These are phyloP conservation scores for Noctua janthe DNA, from an alignment of 2,888 invertebrate species.

Conservation along the genomic window DNA sequence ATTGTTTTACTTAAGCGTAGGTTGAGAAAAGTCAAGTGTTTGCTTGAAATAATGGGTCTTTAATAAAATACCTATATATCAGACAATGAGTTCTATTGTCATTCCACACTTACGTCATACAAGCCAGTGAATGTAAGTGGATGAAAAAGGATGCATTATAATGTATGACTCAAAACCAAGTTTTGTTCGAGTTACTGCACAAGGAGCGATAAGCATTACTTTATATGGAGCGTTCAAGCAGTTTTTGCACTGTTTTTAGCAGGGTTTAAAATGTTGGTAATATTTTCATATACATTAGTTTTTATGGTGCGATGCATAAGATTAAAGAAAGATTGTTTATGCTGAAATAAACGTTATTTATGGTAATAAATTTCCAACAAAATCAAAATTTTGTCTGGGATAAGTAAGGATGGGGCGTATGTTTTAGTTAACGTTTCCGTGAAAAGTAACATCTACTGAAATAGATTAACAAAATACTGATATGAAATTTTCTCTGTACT, in stretches of 20 bases:
- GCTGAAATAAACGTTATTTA: slow-evolving; percentile 12
- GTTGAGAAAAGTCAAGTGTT: slow-evolving; percentile 4
- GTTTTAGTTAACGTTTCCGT: slow-evolving; percentile 1
- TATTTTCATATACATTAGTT: slow-evolving; percentile 25
- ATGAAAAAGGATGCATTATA: slow-evolving; percentile 44
- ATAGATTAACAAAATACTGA: not conserved
- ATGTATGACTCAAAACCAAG: slow-evolving; percentile 49
- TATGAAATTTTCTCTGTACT: not conserved
- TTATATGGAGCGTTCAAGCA: slow-evolving; percentile 32
- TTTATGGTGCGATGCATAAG: slow-evolving; percentile 23
- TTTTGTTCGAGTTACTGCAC: slow-evolving; percentile 37
- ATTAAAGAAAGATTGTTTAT: not conserved
- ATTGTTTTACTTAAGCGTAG: slow-evolving; percentile 1
- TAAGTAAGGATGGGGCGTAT: not conserved
- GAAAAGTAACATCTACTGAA: not conserved
- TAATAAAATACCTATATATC: slow-evolving; percentile 4
- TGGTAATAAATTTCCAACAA: not conserved
- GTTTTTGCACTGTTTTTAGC: slow-evolving; percentile 17
- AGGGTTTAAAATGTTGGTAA: slow-evolving; percentile 19
- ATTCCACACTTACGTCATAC: slow-evolving; percentile 32
- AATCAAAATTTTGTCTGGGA: not conserved
- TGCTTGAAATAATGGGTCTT: not conserved
- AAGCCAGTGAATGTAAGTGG: slow-evolving; percentile 48
- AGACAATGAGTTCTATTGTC: slow-evolving; percentile 23
- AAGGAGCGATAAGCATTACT: slow-evolving; percentile 37